Evolutionary conservation across 2,797 vertebrate species (phyloP), one percentile per base, ranked within the genome.

Genomic region (Ambastaia sidthimunki): DNA sequence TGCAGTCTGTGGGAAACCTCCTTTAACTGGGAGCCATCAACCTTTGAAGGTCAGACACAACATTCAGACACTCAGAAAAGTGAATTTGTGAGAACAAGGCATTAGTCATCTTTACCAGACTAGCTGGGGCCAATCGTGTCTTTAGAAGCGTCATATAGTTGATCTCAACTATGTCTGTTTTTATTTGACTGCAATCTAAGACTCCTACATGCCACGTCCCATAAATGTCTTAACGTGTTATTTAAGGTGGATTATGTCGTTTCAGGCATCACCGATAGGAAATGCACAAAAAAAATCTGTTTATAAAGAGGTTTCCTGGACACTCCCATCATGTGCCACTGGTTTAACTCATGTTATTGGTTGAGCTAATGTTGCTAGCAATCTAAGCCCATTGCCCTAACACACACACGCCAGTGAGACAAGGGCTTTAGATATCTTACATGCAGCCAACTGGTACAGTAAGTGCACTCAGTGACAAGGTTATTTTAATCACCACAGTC

Each of bases 61-160:
- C n/a, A 74, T 48, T 19, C 9, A 62, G 41, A 15, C 41, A 48
- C 23, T 10, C 18, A 19, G 16, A 63, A 63, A 63, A 50, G 10
- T 70, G 67, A 52, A 16, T 55, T 72, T 3, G 37, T 12, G 16
- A 73, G 16, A 37, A 47, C 16, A 47, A n/a, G 9, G 59, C 44
- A 63, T 63, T 50, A 74, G 18, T 50, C 59, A 74, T 48, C 10
- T 18, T 62, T 60, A 59, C 59, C 18, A 73, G 71, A 47, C 21
- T 16, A 1, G 23, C 23, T 62, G 57, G 3, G 2, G 59, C 0
- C 25, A 52, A 21, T 52, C n/a, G 34, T 9, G 50, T n/a, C n/a
- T n/a, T n/a, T n/a, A n/a, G n/a, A n/a, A n/a, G n/a, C n/a, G n/a
- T 9, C 47, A 15, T n/a, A 2, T 18, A 19, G 3, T 6, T 31